Base-by-base conservation (phyloP, 2,113 vertebrate species). In the Nesoenas mayeri region DNA sequence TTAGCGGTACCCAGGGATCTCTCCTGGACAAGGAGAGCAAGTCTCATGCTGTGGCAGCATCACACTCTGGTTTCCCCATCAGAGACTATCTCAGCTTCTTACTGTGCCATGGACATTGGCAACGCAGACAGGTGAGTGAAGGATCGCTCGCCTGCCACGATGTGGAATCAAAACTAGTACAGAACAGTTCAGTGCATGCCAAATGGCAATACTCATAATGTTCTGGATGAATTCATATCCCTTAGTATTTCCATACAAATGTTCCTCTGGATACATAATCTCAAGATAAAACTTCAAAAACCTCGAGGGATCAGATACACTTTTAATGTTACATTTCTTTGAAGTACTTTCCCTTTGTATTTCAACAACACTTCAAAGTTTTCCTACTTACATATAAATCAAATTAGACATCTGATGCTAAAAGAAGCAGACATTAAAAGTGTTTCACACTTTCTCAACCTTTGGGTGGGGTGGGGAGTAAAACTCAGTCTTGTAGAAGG, bases 231-330 rank as follows among this genome's bases (percentile, higher is more conserved):
- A 91, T 85, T 85, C 91, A 93, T 44, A 66, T 65, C 53, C 70
- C 24, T 53, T n/a, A 64, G 34, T 61, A 94, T 72, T 88, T 82
- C 81, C 85, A 93, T n/a, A 74, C 36, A 95, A 91, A 89, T 69
- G 29, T 64, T 89, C 26, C 48, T 48, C 70, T 64, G 57, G 81
- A 94, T 44, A 64, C 29, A 62, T 38, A 92, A 69, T 95, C 48
- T 91, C 86, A 78, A 57, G 70, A 95, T 84, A 95, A 93, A 93
- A 50, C 86, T 93, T 84, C 69, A 92, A 88, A 93, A 95, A 75
- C 74, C 83, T 85, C 7, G 0, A 92, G 38, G 73, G 80, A 96
- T 85, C 94, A 84, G 91, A 94, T 91, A 75, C 18, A 69, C 44
- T 79, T 91, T 65, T 8, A 93, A 82, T n/a, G n/a, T 71, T 82